Evolutionary conservation across 2,888 invertebrate species (phyloP), one percentile per base, ranked within the genome.

Genomic region (Parthenolecanium corni): DNA sequence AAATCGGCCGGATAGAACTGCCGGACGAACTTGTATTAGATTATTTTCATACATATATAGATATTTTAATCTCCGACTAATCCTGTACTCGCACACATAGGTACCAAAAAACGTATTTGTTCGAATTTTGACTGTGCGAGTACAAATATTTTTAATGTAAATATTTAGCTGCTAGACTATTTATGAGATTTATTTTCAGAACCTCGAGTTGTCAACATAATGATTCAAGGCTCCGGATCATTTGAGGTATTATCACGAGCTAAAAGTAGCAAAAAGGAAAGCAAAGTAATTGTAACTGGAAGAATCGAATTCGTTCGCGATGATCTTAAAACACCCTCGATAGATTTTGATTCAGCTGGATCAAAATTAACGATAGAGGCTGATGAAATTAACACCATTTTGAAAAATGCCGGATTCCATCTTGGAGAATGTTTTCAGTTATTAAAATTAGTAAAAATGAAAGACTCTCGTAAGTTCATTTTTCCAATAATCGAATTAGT

Each of bases 231-330:
- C 64, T 78, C 75, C 16, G 82, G 82, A 1, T 71, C 71, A 25
- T 82, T 82, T 70, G 81, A 81, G 74, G 80, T 70, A 4, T 79
- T 83, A 1, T 21, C 49, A 9, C 36, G 49, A 51, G 44, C 20
- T 23, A 38, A 49, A 11, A 49, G 38, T 11, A 47, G 23, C 20
- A 24, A 25, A 18, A 85, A 86, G 72, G 80, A 81, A 2, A 81
- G 80, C 3, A 79, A 80, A 0, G 78, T 84, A 0, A 79, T 88
- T 23, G 83, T 84, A 0, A 84, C 83, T 0, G 89, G 89, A 25
- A 77, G 74, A 20, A 80, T 87, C 58, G 79, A 79, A 54, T 76
- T 77, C 1, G 78, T 80, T 65, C 77, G 78, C 68, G 77, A 69
- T 47, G 65, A 78, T 0, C 79, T 79, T 0, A 76, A 78, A 63